Evolutionary conservation across 2,113 vertebrate genomes (phyloP).

Genomic region (Amblyopsis rosae): DNA sequence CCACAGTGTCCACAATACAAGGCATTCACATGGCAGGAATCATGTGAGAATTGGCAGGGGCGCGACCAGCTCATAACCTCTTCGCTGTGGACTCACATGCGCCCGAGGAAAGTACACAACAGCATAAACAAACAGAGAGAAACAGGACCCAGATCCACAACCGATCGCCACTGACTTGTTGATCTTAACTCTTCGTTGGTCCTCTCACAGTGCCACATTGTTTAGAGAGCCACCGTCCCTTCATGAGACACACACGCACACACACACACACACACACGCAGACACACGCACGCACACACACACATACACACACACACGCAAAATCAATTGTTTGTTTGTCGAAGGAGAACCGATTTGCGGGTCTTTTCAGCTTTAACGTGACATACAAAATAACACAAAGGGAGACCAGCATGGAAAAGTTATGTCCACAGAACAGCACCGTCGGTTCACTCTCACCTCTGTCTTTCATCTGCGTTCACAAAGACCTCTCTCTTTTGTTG

Average conservation of each 20-base stretch:
- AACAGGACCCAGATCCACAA: slow-evolving; percentile 52
- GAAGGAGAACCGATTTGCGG: slow-evolving; percentile 50
- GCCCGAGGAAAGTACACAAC: slow-evolving; percentile 50
- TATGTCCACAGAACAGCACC: slow-evolving; percentile 2
- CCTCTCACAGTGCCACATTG: slow-evolving; percentile 10
- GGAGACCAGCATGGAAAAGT: slow-evolving; percentile 2
- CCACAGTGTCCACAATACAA: slow-evolving; percentile 54
- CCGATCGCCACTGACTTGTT: slow-evolving; percentile 38
- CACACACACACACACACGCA: slow-evolving; percentile 40
- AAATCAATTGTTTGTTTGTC: slow-evolving; percentile 38
- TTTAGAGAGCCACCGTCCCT: slow-evolving; percentile 4
- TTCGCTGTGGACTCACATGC: slow-evolving; percentile 30
- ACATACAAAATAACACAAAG: slow-evolving; percentile 44
- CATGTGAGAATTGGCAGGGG: slow-evolving; percentile 70
- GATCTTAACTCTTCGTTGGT: slow-evolving; percentile 38
- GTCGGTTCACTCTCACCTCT: slow-evolving; percentile 18
- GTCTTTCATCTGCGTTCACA: slow-evolving; percentile 34
- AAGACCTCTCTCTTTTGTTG: slow-evolving; percentile 31
- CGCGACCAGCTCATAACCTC: slow-evolving; percentile 62
- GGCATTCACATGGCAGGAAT: slow-evolving; percentile 63
- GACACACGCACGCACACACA: slow-evolving; percentile 22
- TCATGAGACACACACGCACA: slow-evolving; percentile 29
- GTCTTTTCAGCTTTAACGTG: slow-evolving; percentile 46
- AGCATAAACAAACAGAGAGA: slow-evolving; percentile 56
- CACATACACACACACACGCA: slow-evolving; percentile 25